Percentiles rank a stretch among this genome's conserved stretches.
phyloP scores from a whole-genome alignment of 2,113 vertebrate species.

The Peromyscus polionotus region DNA sequence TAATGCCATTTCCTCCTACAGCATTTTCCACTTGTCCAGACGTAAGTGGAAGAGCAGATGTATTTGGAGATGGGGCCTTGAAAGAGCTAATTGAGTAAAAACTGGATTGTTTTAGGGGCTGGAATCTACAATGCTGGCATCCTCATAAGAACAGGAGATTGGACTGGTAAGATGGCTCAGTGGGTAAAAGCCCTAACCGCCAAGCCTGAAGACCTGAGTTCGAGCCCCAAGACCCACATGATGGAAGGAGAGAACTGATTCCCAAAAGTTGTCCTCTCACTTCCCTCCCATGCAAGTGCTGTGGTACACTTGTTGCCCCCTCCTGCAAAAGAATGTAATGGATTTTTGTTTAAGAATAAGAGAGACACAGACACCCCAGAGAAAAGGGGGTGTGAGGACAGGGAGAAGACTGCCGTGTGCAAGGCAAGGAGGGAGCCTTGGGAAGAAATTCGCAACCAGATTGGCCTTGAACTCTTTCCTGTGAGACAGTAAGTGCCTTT shows the following conservation, averaged over 20 bases:
- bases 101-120: not conserved
- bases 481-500: not conserved
- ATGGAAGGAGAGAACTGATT: not conserved
- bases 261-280: not conserved
- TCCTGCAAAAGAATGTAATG: not conserved
- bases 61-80: not conserved
- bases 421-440: not conserved
- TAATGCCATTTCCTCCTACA: not conserved
- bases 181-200: not conserved
- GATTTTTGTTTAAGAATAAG: not conserved
- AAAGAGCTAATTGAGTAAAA: conserved; percentile 8
- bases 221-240: not conserved
- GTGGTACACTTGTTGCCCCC: not conserved
- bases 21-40: not conserved
- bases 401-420: not conserved
- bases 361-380: not conserved
- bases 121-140: not conserved
- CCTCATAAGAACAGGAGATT: not conserved
- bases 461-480: not conserved
- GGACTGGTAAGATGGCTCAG: not conserved
- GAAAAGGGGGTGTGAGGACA: not conserved
- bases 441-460: not conserved
- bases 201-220: not conserved
- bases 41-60: not conserved
- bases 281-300: not conserved